These are phyloP conservation scores for Haliclona indistincta DNA, from an alignment of 37 sponge, comb jelly and placozoan species.

Conservation along the genomic window DNA sequence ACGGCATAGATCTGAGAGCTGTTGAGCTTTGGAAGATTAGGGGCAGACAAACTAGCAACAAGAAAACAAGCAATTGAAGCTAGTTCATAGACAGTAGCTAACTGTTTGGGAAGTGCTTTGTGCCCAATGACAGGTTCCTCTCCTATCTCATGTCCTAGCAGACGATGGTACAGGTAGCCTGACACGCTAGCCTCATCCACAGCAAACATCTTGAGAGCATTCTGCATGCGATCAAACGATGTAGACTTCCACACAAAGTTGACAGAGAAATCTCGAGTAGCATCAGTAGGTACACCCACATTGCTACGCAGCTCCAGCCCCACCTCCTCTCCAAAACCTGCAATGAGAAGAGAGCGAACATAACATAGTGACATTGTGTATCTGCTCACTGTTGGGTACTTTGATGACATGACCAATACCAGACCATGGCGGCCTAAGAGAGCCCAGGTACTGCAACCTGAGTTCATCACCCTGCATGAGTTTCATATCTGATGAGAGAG, in stretches of 20 bases:
- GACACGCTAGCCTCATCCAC: constrained; percentile 93
- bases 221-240: constrained; percentile 96
- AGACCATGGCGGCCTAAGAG: constrained; percentile 68
- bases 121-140: constrained; percentile 68
- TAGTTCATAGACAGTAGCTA: neutral
- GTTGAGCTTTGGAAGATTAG: constrained; percentile 89
- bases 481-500: constrained; percentile 73
- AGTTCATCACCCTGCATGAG: constrained; percentile 98
- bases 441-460: constrained; percentile 67
- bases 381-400: constrained; percentile 77
- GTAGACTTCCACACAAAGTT: constrained; percentile 99
- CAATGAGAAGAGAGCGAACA: neutral
- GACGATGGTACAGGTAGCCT: constrained; percentile 93
- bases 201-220: constrained; percentile 95
- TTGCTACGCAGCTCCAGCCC: constrained; percentile 84
- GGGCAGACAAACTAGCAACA: constrained; percentile 72
- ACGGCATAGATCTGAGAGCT: constrained; percentile 92
- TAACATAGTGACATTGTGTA: neutral
- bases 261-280: constrained; percentile 76
- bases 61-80: neutral
- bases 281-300: constrained; percentile 65
- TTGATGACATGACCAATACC: constrained; percentile 94
- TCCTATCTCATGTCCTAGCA: constrained; percentile 88
- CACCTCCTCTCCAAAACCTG: constrained; percentile 88
- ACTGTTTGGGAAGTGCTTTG: constrained; percentile 69